Evolutionary conservation across 2,113 vertebrate genomes (phyloP).

Genomic region (Ptychochromis oligacanthus): DNA sequence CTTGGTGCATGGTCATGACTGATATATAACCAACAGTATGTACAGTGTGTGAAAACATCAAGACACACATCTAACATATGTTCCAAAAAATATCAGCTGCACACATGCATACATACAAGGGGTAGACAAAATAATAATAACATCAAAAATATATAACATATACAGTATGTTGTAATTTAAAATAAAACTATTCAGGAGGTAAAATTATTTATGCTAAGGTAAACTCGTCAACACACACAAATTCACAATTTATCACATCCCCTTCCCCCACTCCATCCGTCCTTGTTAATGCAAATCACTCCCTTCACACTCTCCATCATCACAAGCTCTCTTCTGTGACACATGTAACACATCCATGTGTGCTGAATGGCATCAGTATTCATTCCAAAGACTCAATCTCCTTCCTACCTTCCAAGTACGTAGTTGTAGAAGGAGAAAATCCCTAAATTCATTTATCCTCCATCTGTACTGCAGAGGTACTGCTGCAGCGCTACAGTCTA

Average conservation of each 20-base stretch:
- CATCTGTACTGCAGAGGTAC: conserved; percentile 44
- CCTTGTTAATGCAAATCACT: conserved; percentile 32
- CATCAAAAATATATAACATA: not conserved
- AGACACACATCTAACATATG: not conserved
- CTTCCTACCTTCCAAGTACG: not conserved
- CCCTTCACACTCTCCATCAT: not conserved
- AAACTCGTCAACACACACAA: not conserved
- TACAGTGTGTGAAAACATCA: conserved; percentile 16
- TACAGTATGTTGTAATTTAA: not conserved
- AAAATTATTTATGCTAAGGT: not conserved
- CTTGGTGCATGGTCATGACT: conserved; percentile 38
- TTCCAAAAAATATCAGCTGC: not conserved
- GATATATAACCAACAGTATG: not conserved
- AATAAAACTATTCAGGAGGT: not conserved
- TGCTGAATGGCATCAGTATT: not conserved
- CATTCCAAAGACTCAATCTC: not conserved
- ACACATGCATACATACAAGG: not conserved
- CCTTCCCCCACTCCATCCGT: conserved; percentile 3
- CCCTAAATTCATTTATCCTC: not conserved
- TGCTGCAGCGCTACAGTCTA: conserved; percentile 41
- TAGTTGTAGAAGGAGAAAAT: not conserved
- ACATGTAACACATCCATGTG: conserved; percentile 25
- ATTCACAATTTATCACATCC: not conserved
- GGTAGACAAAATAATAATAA: not conserved
- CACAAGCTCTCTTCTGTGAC: not conserved